Conservation (phyloP, 2,797 vertebrate species). For the Tympanoctomys barrerae region DNA sequence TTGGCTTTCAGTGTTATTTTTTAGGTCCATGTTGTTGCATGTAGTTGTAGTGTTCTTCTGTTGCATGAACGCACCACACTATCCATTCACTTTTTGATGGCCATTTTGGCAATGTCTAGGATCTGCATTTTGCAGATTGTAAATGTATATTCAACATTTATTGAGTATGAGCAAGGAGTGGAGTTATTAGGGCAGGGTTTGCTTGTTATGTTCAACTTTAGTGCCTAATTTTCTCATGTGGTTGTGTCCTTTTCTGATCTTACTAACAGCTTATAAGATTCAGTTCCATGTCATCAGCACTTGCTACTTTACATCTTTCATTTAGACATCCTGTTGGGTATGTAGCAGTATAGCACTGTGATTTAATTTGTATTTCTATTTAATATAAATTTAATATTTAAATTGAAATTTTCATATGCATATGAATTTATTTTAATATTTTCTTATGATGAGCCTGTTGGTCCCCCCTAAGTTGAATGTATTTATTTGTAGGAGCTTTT, state of each 20-base stretch:
- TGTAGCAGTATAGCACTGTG: not conserved
- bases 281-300: not conserved
- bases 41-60: constrained; percentile 9
- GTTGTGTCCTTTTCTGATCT: not conserved
- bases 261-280: not conserved
- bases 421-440: constrained; percentile 6
- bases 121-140: constrained; percentile 39
- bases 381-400: not conserved
- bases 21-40: constrained; percentile 40
- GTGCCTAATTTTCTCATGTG: not conserved
- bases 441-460: constrained; percentile 39
- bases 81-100: constrained; percentile 56
- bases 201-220: not conserved
- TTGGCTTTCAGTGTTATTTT: constrained; percentile 40
- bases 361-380: constrained; percentile 38
- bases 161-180: not conserved
- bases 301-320: constrained; percentile 45
- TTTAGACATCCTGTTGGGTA: constrained; percentile 13
- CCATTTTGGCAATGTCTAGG: constrained; percentile 41
- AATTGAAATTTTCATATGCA: constrained; percentile 38
- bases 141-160: constrained; percentile 19
- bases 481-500: not conserved
- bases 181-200: not conserved
- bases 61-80: constrained; percentile 65
- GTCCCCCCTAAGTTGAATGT: constrained; percentile 12